Base-by-base conservation (phyloP, 1,140 invertebrate genomes). In the Reticulitermes speratus region DNA sequence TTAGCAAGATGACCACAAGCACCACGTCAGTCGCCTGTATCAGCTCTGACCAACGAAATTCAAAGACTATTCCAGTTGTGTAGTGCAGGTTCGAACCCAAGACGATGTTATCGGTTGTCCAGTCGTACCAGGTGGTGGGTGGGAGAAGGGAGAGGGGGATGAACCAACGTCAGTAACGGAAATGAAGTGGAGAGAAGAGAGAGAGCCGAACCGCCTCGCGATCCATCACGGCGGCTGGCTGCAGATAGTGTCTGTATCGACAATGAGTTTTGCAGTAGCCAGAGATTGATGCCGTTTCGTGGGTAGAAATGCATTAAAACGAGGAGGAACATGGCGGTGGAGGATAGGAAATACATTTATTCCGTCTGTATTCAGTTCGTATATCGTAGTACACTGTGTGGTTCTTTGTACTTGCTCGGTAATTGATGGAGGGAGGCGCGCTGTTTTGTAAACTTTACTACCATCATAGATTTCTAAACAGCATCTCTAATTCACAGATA, bases 281-380 rank as follows among this genome's bases (percentile, higher is more conserved):
- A 75, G 65, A 75, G 65, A 75, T 75, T 75, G 65, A 75, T 75
- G 65, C 65, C 65, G 65, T 75, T 75, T 25, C 65, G 65, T 75
- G 65, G 65, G 65, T 75, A 75, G 65, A 75, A 75, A 75, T 30
- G 65, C 65, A 75, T 75, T 75, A 75, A 75, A 75, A 75, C 65
- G 65, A 75, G n/a, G 65, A 75, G 65, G 65, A 75, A 75, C 65
- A 75, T 75, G 65, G 65, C 65, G 65, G 65, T 30, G 65, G 65
- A 75, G 65, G 65, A 75, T 75, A 75, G 65, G 65, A 75, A 75
- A 75, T 75, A 75, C 65, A 75, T 75, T 75, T 75, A 75, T 75
- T 75, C 65, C 65, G 65, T 75, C 65, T 75, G 65, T 25, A 75
- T 75, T 75, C 65, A 30, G 65, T 75, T 25, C 65, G 65, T 75